Evolutionary conservation across 1,140 invertebrate species (phyloP).

Genomic region (Drosophila pectinifera): DNA sequence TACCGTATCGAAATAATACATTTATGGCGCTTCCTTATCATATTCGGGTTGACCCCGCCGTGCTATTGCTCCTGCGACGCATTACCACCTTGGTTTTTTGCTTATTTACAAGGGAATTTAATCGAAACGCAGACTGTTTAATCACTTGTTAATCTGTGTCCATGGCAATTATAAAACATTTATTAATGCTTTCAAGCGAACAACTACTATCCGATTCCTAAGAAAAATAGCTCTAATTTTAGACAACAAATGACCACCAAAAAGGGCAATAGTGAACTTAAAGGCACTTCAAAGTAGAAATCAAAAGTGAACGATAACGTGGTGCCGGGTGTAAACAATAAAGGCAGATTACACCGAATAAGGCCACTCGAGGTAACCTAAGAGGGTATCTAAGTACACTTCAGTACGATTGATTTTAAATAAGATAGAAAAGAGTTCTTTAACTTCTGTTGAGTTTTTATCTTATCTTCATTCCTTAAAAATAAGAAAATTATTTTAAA

Average conservation of each 20-base stretch:
- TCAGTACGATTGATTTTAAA: too few relatives aligned
- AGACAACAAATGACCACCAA: neutral
- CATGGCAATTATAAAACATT: neutral
- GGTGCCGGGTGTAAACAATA: neutral
- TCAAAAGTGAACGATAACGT: constrained; percentile 1
- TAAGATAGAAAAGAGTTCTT: too few relatives aligned
- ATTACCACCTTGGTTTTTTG: neutral
- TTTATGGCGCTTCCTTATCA: constrained; percentile 35
- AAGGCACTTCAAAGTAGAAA: neutral
- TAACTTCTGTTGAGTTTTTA: too few relatives aligned
- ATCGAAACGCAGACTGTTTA: neutral
- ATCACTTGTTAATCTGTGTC: constrained; percentile 6
- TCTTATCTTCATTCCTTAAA: too few relatives aligned
- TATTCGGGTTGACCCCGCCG: neutral
- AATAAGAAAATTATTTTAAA: too few relatives aligned
- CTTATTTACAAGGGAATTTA: constrained; percentile 1
- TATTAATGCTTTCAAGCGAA: constrained; percentile 4
- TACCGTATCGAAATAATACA: constrained; percentile 21
- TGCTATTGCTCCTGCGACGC: neutral
- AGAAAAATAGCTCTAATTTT: neutral
- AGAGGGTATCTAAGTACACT: too few relatives aligned
- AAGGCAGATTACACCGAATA: neutral
- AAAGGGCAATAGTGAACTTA: constrained; percentile 3
- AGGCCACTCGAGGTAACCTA: neutral
- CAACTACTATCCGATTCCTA: neutral